Percentiles rank a stretch among this genome's conserved stretches.
These are phyloP conservation scores for Tichodroma muraria DNA, from an alignment of 2,113 vertebrate genomes.

Conservation along the genomic window DNA sequence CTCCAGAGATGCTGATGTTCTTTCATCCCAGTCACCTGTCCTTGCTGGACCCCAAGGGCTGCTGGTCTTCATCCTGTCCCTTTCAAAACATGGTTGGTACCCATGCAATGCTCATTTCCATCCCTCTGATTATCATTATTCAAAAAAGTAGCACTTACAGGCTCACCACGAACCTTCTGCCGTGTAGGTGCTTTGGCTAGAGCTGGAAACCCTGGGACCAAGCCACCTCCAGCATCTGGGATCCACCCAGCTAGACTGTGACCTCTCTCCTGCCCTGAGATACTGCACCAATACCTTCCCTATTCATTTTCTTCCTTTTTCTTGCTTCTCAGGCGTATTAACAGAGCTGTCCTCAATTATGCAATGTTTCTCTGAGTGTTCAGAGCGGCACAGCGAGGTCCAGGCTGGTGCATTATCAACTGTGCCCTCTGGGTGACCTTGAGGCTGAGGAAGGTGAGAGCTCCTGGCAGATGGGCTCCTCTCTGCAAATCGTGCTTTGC, in stretches of 20 bases:
- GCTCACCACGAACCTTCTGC: neutral
- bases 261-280: neutral
- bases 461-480: neutral
- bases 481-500: neutral
- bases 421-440: neutral
- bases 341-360: neutral
- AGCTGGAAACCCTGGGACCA: neutral
- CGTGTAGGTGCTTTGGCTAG: neutral
- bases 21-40: neutral
- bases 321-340: neutral
- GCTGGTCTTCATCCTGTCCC: neutral
- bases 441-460: neutral
- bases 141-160: neutral
- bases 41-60: neutral
- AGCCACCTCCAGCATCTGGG: neutral
- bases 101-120: neutral
- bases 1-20: neutral
- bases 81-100: neutral
- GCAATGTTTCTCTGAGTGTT: neutral
- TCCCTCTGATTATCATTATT: neutral
- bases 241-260: neutral
- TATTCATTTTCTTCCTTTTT: neutral
- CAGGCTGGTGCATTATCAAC: neutral
- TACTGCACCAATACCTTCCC: neutral
- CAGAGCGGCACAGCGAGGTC: neutral